Conservation (phyloP, 2,888 invertebrate genomes). For the Xestia xanthographa region DNA sequence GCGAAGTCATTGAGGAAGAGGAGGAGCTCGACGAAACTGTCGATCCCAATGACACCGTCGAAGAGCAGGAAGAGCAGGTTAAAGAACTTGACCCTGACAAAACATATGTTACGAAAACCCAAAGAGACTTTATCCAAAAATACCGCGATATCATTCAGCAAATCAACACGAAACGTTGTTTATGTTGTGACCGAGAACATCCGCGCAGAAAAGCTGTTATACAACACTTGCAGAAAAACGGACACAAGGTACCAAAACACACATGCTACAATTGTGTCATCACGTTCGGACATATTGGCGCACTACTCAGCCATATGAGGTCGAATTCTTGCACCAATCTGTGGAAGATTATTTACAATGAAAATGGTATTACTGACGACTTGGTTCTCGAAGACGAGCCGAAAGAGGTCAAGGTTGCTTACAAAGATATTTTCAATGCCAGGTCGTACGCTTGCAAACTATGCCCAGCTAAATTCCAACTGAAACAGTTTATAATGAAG, state of each 20-base stretch:
- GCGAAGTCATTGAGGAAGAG: constrained; percentile 82
- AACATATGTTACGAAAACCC: constrained; percentile 84
- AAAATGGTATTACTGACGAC: constrained; percentile 87
- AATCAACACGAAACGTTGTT: constrained; percentile 87
- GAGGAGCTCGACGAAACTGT: constrained; percentile 77
- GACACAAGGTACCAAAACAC: constrained; percentile 91
- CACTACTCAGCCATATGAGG: constrained; percentile 88
- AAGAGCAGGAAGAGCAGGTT: constrained; percentile 67
- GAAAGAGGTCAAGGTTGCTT: constrained; percentile 82
- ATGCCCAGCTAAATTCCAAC: constrained; percentile 88
- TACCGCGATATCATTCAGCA: constrained; percentile 87
- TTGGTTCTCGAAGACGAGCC: constrained; percentile 85
- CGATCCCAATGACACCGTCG: constrained; percentile 77
- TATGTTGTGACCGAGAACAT: constrained; percentile 87
- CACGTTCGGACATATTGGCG: constrained; percentile 89
- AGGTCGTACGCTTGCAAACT: constrained; percentile 88
- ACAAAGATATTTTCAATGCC: constrained; percentile 89
- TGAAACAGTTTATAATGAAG: constrained; percentile 89
- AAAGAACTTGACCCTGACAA: constrained; percentile 84
- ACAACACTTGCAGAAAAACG: constrained; percentile 89
- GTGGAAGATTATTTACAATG: constrained; percentile 89
- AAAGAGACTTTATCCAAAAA: constrained; percentile 86
- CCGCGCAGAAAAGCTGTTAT: constrained; percentile 89
- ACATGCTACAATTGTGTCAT: constrained; percentile 92
- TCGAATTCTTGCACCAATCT: constrained; percentile 87